Percentiles rank a stretch among this genome's conserved stretches.
Conservation (phyloP, 2,888 invertebrate genomes). For the Latrodectus elegans region DNA sequence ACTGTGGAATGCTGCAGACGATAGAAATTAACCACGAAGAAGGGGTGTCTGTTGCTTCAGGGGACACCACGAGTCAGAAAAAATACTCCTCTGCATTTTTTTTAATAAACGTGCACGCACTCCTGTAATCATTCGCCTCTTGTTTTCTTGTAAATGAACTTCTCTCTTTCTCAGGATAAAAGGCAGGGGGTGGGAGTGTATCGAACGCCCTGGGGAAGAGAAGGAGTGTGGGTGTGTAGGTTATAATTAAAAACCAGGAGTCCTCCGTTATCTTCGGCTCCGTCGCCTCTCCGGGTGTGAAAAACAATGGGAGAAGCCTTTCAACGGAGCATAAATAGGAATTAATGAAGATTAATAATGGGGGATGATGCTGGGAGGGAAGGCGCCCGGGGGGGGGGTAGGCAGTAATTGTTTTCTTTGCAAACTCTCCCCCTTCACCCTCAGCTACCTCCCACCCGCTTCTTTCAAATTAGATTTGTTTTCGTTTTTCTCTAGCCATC, state of each 20-base stretch:
- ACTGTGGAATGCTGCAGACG: no score
- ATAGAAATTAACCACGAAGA: no score
- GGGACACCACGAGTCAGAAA: neutral
- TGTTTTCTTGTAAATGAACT: neutral
- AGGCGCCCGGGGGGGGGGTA: neutral
- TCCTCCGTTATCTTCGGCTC: conserved; percentile 13
- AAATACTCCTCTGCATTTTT: neutral
- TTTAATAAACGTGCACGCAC: neutral
- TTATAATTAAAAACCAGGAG: conserved; percentile 34
- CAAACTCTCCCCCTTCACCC: neutral
- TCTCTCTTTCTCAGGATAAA: neutral
- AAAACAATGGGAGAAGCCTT: conserved; percentile 20
- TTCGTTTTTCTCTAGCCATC: neutral
- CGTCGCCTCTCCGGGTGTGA: conserved; percentile 5
- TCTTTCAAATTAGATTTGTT: neutral
- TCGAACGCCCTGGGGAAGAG: neutral
- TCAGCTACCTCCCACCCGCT: neutral
- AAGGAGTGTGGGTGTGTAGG: conserved; percentile 1
- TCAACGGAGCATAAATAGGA: conserved; percentile 33
- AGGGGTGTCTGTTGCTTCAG: no score
- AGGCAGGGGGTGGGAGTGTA: neutral
- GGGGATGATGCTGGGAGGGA: neutral
- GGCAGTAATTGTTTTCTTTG: neutral
- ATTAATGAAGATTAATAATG: conserved; percentile 51
- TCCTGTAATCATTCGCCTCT: no score